Evolutionary conservation across 1,140 invertebrate genomes (phyloP).

Genomic region (Drosophila chauvacae): DNA sequence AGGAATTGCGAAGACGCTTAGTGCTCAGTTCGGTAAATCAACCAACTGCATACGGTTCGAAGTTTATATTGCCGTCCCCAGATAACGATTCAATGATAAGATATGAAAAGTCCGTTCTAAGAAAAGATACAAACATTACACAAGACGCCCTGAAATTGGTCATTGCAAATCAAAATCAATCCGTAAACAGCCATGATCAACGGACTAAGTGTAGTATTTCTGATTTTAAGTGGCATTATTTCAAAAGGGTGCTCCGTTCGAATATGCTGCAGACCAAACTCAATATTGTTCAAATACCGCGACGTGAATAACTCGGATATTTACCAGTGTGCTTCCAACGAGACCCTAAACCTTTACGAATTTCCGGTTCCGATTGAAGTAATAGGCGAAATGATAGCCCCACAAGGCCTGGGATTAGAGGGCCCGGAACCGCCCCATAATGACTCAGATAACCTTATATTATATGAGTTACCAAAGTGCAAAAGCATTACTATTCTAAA

Average conservation of each 20-base stretch:
- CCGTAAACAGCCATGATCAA: constrained; percentile 30
- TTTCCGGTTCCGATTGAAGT: constrained; percentile 34
- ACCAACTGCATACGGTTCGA: constrained; percentile 43
- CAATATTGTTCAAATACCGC: constrained; percentile 25
- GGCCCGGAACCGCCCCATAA: constrained; percentile 3
- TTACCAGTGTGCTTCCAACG: constrained; percentile 16
- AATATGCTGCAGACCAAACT: constrained; percentile 24
- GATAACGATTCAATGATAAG: constrained; percentile 47
- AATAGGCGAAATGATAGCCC: constrained; percentile 28
- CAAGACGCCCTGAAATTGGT: constrained; percentile 32
- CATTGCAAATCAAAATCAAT: constrained; percentile 17
- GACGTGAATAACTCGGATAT: constrained; percentile 9
- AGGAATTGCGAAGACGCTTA: constrained; percentile 39
- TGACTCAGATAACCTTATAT: constrained; percentile 16
- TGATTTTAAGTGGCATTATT: constrained; percentile 39
- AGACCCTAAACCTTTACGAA: constrained; percentile 20
- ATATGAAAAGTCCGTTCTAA: constrained; percentile 51
- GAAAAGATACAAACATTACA: constrained; percentile 39
- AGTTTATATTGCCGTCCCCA: constrained; percentile 20
- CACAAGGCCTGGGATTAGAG: constrained; percentile 23
- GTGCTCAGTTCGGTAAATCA: constrained; percentile 26
- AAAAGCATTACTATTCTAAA: constrained; percentile 1
- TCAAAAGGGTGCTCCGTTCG: constrained; percentile 23
- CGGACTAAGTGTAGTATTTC: constrained; percentile 24
- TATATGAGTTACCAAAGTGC: constrained; percentile 24